These are phyloP conservation scores for Rattus rattus DNA, from an alignment of 2,113 vertebrate species.

Conservation along the genomic window DNA sequence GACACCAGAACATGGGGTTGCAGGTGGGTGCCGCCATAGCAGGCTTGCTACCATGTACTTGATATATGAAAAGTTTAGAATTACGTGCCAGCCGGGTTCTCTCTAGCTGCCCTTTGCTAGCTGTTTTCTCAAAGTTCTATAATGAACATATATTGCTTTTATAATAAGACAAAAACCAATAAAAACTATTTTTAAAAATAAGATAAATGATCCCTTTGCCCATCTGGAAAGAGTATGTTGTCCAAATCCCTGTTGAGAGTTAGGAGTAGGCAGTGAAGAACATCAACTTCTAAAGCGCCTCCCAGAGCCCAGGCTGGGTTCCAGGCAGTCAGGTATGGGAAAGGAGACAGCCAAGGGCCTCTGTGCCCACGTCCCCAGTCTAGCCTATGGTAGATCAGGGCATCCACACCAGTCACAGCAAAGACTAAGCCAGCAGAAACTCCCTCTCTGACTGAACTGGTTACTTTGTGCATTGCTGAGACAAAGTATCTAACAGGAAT, in stretches of 20 bases:
- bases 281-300: background rate
- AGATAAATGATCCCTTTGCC: constrained; percentile 62
- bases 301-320: background rate
- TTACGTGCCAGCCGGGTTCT: constrained; percentile 44
- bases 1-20: background rate
- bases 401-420: background rate
- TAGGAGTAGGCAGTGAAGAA: background rate
- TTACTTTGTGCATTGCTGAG: background rate
- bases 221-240: constrained; percentile 57
- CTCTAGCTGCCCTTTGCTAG: constrained; percentile 50
- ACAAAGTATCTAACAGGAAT: background rate
- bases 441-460: background rate
- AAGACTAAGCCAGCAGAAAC: background rate
- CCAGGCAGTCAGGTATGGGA: background rate
- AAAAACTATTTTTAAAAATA: constrained; percentile 75
- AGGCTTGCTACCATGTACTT: background rate
- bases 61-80: constrained; percentile 58
- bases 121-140: constrained; percentile 67
- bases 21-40: background rate
- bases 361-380: fast-evolving
- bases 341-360: background rate
- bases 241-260: background rate
- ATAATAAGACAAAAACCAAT: constrained; percentile 67
- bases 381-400: background rate
- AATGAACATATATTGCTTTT: constrained; percentile 68